Conservation (phyloP, 30 jellyfish, hydroid and myxozoan genomes). For the Turritopsis dohrnii region DNA sequence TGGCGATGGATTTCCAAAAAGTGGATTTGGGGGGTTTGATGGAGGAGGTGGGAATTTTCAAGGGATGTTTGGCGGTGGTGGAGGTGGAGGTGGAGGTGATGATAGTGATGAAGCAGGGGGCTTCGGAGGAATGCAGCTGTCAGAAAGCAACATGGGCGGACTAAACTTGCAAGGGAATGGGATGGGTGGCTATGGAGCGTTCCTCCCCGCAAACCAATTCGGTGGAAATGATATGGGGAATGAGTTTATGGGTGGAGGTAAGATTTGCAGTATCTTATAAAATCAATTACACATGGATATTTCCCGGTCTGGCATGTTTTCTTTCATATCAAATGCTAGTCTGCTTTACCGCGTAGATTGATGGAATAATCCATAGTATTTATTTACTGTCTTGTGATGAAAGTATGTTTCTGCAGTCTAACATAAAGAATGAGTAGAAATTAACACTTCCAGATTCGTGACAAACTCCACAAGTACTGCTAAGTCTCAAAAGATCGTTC, state of each 20-base stretch:
- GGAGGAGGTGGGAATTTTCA: constrained; percentile 33
- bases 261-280: not conserved
- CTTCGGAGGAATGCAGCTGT: constrained; percentile 56
- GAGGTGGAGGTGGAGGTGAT: constrained; percentile 60
- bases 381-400: no score
- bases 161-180: constrained; percentile 45
- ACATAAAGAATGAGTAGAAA: no score
- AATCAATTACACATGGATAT: not conserved
- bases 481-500: no score
- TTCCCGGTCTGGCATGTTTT: not conserved
- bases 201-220: constrained; percentile 50
- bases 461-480: no score
- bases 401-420: no score
- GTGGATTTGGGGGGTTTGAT: constrained; percentile 38
- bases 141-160: constrained; percentile 80
- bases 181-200: constrained; percentile 47
- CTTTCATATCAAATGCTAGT: no score
- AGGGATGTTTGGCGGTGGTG: constrained; percentile 49
- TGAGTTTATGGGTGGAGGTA: constrained; percentile 36
- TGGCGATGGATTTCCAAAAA: constrained; percentile 50
- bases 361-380: no score
- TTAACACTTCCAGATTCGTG: no score
- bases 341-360: no score
- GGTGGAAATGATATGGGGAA: constrained; percentile 22
- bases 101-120: constrained; percentile 53